Percentiles rank a stretch among this genome's conserved stretches.
Conservation (phyloP, 2,113 vertebrate genomes). For the Embiotoca jacksoni region DNA sequence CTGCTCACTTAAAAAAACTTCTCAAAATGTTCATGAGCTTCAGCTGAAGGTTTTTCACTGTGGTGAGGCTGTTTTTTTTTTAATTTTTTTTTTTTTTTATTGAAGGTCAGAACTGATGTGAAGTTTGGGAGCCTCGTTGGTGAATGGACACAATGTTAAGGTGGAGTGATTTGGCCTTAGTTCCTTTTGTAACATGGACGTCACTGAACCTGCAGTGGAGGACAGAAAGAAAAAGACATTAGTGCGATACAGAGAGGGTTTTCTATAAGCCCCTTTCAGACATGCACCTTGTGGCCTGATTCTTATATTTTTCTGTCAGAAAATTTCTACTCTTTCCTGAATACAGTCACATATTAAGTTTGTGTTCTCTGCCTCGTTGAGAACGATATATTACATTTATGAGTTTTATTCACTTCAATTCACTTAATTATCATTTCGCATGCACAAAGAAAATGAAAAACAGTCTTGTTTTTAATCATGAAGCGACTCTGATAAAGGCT, state of each 20-base stretch:
- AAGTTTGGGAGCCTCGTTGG: slow-evolving; percentile 46
- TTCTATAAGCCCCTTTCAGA: not conserved
- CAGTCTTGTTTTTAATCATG: no score
- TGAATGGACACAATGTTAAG: slow-evolving; percentile 71
- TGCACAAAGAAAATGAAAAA: not conserved
- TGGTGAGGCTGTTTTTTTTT: slow-evolving; percentile 21
- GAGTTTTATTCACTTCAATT: no score
- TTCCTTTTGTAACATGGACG: slow-evolving; percentile 61
- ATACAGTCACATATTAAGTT: no score
- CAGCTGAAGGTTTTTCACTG: slow-evolving; percentile 28
- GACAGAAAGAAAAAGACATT: slow-evolving; percentile 35
- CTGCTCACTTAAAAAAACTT: slow-evolving; percentile 38
- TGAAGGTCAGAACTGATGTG: slow-evolving; percentile 37
- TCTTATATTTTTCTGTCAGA: no score
- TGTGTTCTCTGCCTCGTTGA: no score
- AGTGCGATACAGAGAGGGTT: not conserved
- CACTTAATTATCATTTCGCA: slow-evolving; percentile 1
- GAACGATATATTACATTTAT: no score
- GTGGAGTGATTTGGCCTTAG: slow-evolving; percentile 69
- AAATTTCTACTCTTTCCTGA: no score
- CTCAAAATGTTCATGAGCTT: slow-evolving; percentile 47
- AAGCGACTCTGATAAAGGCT: no score
- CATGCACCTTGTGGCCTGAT: not conserved
- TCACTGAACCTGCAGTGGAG: slow-evolving; percentile 70
- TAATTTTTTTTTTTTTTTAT: slow-evolving; percentile 8